These are phyloP conservation scores for Caenorhabditis inopinata DNA, from an alignment of 1,140 invertebrate genomes.

Conservation along the genomic window DNA sequence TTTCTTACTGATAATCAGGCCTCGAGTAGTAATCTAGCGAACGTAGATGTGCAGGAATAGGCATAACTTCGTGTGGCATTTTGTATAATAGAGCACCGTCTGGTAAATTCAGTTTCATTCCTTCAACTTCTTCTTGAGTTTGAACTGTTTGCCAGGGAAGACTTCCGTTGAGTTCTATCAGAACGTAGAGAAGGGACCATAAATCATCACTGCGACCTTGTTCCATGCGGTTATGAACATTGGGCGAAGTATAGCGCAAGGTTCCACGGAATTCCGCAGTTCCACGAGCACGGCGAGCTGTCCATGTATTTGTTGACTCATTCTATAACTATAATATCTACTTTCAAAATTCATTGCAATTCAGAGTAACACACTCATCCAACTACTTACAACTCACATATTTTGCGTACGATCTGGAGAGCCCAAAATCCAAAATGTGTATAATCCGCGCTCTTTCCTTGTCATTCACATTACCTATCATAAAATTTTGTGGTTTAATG, in stretches of 20 bases:
- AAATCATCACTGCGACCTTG: constrained; percentile 56
- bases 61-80: constrained; percentile 39
- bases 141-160: constrained; percentile 54
- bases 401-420: constrained; percentile 25
- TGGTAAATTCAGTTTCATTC: constrained; percentile 46
- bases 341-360: neutral
- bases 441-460: constrained; percentile 41
- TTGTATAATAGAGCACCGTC: constrained; percentile 43
- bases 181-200: constrained; percentile 55
- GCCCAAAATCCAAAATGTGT: constrained; percentile 47
- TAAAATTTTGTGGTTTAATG: constrained; percentile 58
- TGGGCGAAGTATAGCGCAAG: constrained; percentile 51
- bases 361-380: too few relatives aligned
- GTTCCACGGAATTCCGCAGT: constrained; percentile 56
- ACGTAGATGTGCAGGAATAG: neutral
- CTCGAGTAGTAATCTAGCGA: constrained; percentile 37
- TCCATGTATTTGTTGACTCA: constrained; percentile 35
- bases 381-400: constrained; percentile 3
- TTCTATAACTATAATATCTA: constrained; percentile 9
- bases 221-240: constrained; percentile 50
- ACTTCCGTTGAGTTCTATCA: constrained; percentile 54
- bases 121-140: constrained; percentile 39
- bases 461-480: constrained; percentile 47
- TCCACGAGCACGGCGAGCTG: constrained; percentile 49
- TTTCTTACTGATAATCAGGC: constrained; percentile 39